Conservation (phyloP, 2,888 invertebrate species). For the Polyommatus icarus region DNA sequence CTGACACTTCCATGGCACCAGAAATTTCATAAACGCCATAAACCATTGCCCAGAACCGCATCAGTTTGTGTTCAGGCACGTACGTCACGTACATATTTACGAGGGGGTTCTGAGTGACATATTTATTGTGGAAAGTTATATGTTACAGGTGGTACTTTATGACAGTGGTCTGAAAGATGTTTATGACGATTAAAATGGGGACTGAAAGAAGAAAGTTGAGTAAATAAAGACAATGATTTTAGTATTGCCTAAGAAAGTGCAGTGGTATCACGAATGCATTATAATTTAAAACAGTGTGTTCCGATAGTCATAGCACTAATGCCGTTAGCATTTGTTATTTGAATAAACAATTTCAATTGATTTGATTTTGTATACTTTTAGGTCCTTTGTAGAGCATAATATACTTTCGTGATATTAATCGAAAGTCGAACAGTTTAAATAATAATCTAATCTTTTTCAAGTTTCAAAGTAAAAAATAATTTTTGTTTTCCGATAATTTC, state of each 20-base stretch:
- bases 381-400: no score
- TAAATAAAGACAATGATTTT: not conserved
- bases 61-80: slow-evolving; percentile 49
- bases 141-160: slow-evolving; percentile 21
- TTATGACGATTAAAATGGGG: not conserved
- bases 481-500: no score
- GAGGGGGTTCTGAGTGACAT: slow-evolving; percentile 46
- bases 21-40: slow-evolving; percentile 20
- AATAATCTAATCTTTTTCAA: no score
- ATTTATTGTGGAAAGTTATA: slow-evolving; percentile 55
- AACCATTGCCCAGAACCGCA: slow-evolving; percentile 31
- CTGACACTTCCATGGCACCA: slow-evolving; percentile 11
- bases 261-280: no score
- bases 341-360: no score
- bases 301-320: no score
- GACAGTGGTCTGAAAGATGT: not conserved
- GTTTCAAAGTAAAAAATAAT: no score
- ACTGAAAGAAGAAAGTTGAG: not conserved
- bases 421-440: no score
- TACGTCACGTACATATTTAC: slow-evolving; percentile 64
- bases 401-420: no score
- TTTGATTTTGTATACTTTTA: no score
- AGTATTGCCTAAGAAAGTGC: not conserved
- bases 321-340: no score
- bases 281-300: no score